Base-by-base conservation (phyloP, 2,113 vertebrate genomes). In the Nipponia nippon region DNA sequence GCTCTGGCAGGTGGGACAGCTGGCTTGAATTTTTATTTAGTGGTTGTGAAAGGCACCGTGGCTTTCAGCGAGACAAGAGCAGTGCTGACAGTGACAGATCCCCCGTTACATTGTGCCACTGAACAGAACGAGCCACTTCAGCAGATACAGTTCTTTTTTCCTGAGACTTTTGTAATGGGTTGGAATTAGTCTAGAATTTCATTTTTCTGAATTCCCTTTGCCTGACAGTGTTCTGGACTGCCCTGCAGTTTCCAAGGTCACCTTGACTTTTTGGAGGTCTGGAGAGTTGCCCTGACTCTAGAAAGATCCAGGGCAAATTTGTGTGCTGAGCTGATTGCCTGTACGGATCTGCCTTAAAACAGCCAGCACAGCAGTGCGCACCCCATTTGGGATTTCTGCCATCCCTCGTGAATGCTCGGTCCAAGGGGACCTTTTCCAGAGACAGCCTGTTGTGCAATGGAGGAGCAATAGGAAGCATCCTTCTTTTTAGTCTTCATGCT, bases 31-130 rank as follows among this genome's bases (percentile, higher is more conserved):
- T 67, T 83, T 90, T 77, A 87, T 90, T 47, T 61, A 16, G 56
- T 79, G 92, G 71, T 67, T 89, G 88, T 88, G 95, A 96, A 91
- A 96, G 93, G 84, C 95, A 81, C 78, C 2, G 66, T 58, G 44
- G 96, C 88, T 93, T 96, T 83, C 87, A 86, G 93, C 0, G 7
- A 96, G 95, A 90, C 92, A 70, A 85, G 95, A 97, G 90, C 93
- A 58, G 92, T 0, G 2, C 90, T 96, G 96, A 95, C 96, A 97
- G 96, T 91, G 93, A 97, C 96, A 91, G 87, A 95, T 96, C 94
- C 91, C 73, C 81, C 18, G 26, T 42, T 87, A 80, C 94, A 88
- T 47, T 80, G 89, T 97, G 97, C 94, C 84, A 52, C 84, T 40
- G 82, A 93, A 95, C 84, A 80, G 66, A 95, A 78, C 0, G 32